These are phyloP conservation scores for Ciconia boyciana DNA, from an alignment of 2,113 vertebrate genomes.

Conservation along the genomic window DNA sequence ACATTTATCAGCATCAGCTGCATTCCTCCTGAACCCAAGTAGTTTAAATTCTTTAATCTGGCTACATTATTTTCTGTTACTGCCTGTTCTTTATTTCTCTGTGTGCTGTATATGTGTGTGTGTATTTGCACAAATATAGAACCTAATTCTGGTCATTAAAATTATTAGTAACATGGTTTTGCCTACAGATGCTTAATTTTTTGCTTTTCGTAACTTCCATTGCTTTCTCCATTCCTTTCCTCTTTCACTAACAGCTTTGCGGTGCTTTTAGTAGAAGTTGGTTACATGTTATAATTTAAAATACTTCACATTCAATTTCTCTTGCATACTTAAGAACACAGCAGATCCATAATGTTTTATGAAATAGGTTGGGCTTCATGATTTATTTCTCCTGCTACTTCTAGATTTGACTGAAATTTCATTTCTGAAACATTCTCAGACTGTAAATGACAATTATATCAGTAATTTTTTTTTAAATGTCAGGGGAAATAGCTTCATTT, in stretches of 20 bases:
- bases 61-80: neutral
- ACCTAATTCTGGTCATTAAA: neutral
- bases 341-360: neutral
- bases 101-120: neutral
- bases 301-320: neutral
- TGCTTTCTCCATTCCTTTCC: neutral
- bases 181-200: neutral
- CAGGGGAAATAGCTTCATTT: neutral
- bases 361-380: neutral
- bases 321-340: neutral
- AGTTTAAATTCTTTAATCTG: neutral
- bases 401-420: neutral
- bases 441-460: neutral
- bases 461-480: neutral
- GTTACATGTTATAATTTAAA: neutral
- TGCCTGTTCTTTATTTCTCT: neutral
- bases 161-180: neutral
- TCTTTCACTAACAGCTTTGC: neutral
- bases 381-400: neutral
- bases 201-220: neutral
- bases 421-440: neutral
- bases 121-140: neutral
- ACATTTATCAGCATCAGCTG: neutral
- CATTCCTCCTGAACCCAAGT: neutral
- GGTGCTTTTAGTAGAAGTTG: neutral